These are phyloP conservation scores for Dioctria linearis DNA, from an alignment of 2,888 invertebrate genomes.

Conservation along the genomic window DNA sequence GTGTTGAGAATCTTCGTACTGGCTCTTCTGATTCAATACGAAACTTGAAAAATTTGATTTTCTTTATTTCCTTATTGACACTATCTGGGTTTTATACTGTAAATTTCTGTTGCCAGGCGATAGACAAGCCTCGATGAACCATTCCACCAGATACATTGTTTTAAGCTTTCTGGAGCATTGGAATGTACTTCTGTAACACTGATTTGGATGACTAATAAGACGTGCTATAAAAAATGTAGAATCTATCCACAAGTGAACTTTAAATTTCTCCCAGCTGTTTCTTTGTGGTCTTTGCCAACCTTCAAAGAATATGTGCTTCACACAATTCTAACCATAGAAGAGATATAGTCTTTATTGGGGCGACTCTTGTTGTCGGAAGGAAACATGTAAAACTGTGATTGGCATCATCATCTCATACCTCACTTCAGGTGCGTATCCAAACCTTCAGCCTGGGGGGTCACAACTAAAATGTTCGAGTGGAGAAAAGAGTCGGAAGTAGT, in stretches of 20 bases:
- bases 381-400: too few species aligned
- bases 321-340: neutral
- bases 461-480: too few species aligned
- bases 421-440: too few species aligned
- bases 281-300: neutral
- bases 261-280: neutral
- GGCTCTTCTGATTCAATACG: too few species aligned
- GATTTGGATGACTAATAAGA: neutral
- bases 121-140: neutral
- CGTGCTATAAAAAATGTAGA: conserved; percentile 31
- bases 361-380: conserved; percentile 11
- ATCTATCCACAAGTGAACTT: conserved; percentile 59
- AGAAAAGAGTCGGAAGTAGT: too few species aligned
- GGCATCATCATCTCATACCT: too few species aligned
- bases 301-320: neutral
- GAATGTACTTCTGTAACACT: neutral
- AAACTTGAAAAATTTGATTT: too few species aligned
- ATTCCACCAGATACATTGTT: neutral
- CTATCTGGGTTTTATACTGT: too few species aligned
- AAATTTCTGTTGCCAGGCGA: neutral
- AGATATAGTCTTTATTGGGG: conserved; percentile 2
- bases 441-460: too few species aligned
- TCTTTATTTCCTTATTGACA: too few species aligned
- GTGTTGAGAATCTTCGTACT: too few species aligned
- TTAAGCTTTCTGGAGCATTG: neutral